A percentile compares a stretch with the other conserved stretches of the same genome.
These are phyloP conservation scores for Neomorphus geoffroyi DNA, from an alignment of 2,797 vertebrate genomes.

Conservation along the genomic window DNA sequence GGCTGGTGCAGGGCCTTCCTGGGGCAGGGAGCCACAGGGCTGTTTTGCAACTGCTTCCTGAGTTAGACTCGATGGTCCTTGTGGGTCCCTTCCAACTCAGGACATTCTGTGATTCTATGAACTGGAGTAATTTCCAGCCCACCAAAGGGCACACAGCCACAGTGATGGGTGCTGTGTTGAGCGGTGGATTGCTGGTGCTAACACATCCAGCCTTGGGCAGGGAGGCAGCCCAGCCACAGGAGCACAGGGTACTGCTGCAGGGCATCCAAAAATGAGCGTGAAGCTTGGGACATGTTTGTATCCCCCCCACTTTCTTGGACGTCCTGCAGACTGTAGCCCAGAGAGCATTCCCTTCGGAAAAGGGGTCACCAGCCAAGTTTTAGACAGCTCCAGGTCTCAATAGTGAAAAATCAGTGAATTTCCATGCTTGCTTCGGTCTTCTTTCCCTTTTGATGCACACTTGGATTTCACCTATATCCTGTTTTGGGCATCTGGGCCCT, in stretches of 20 bases:
- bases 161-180: rapidly evolving
- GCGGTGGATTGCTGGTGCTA: rapidly evolving
- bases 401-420: neutral
- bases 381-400: neutral
- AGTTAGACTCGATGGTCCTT: too few species aligned
- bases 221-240: rapidly evolving
- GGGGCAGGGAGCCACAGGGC: too few species aligned
- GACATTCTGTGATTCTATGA: too few species aligned
- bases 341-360: neutral
- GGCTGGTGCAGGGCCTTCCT: too few species aligned
- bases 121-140: too few species aligned
- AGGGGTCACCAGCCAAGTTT: neutral
- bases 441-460: rapidly evolving
- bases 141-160: rapidly evolving
- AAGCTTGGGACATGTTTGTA: rapidly evolving
- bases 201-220: rapidly evolving
- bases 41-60: too few species aligned
- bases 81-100: too few species aligned
- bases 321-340: neutral
- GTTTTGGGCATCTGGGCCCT: neutral
- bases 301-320: rapidly evolving
- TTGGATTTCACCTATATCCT: rapidly evolving
- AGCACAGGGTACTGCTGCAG: rapidly evolving
- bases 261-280: rapidly evolving
- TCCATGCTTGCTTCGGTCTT: rapidly evolving